These are phyloP conservation scores for Gallirallus australis DNA, from an alignment of 2,797 vertebrate genomes.

Conservation along the genomic window DNA sequence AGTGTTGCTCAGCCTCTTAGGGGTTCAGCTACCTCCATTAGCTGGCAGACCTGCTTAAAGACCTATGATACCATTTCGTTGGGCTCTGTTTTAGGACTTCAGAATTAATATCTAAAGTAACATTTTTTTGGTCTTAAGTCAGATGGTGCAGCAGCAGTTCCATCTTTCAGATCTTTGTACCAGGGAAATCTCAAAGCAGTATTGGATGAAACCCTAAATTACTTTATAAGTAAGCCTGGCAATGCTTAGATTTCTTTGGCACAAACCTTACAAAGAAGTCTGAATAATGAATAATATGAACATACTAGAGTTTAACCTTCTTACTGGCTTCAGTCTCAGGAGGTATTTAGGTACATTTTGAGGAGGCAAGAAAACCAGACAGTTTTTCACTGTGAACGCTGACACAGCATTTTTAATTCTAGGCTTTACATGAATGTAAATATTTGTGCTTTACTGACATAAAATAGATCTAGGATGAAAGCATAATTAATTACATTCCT, in stretches of 20 bases:
- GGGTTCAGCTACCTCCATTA: not conserved
- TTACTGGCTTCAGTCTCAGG: conserved; percentile 17
- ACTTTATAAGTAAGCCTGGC: not conserved
- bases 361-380: not conserved
- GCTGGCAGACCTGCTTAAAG: not conserved
- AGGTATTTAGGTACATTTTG: conserved; percentile 39
- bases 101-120: not conserved
- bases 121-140: not conserved
- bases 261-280: not conserved
- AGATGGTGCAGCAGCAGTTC: not conserved
- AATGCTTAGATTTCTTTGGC: not conserved
- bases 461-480: conserved; percentile 66
- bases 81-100: not conserved
- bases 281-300: not conserved
- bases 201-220: not conserved
- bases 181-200: not conserved
- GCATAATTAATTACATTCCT: conserved; percentile 47
- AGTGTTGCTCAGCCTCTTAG: not conserved
- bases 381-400: conserved; percentile 35
- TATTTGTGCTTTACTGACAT: conserved; percentile 29
- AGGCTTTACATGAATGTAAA: conserved; percentile 15
- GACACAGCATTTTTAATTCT: conserved; percentile 56
- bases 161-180: not conserved
- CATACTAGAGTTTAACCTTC: conserved; percentile 24
- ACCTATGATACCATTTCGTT: not conserved